phyloP scores from a whole-genome alignment of 2,888 invertebrate genomes.

The Scaptomyza flava region DNA sequence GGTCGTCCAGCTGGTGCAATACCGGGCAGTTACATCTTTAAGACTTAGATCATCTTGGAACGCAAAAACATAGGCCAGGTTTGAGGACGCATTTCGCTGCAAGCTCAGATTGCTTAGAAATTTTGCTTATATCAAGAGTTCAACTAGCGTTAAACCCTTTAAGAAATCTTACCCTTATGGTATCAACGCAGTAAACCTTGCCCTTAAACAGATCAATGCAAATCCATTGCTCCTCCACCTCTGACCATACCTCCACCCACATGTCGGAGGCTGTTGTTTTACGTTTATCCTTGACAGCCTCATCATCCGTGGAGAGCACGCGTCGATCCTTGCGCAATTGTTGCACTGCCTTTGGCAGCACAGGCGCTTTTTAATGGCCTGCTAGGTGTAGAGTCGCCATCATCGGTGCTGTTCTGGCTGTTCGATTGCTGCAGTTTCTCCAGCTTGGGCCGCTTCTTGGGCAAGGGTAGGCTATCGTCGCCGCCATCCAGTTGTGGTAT shows the following conservation, averaged over 20 bases:
- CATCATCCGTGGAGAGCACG: slow-evolving; percentile 88
- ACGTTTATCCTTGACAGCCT: slow-evolving; percentile 83
- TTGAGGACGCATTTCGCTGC: slow-evolving; percentile 90
- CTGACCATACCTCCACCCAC: slow-evolving; percentile 95
- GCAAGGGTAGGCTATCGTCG: slow-evolving; percentile 81
- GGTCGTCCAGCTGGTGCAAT: slow-evolving; percentile 94
- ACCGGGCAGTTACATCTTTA: slow-evolving; percentile 95
- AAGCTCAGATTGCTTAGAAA: slow-evolving; percentile 5
- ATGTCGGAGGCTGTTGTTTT: slow-evolving; percentile 85
- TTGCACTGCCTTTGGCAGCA: slow-evolving; percentile 59
- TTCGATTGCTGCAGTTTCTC: slow-evolving; percentile 61
- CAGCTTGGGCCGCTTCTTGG: slow-evolving; percentile 56
- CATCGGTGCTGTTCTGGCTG: slow-evolving; percentile 58
- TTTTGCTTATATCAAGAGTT: background rate
- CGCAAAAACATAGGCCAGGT: slow-evolving; percentile 92
- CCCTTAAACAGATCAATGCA: slow-evolving; percentile 91
- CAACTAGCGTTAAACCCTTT: background rate
- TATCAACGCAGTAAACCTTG: slow-evolving; percentile 90
- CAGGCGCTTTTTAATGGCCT: slow-evolving; percentile 72
- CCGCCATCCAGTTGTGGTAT: slow-evolving; percentile 87
- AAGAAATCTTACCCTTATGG: slow-evolving; percentile 89
- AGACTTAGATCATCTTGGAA: slow-evolving; percentile 92
- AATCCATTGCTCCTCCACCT: slow-evolving; percentile 94
- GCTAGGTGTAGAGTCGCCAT: slow-evolving; percentile 52
- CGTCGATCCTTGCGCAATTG: slow-evolving; percentile 85